A percentile compares a stretch with the other conserved stretches of the same genome.
Evolutionary conservation across 23 tunicate species (phyloP).

Genomic region (Diplosoma virens): DNA sequence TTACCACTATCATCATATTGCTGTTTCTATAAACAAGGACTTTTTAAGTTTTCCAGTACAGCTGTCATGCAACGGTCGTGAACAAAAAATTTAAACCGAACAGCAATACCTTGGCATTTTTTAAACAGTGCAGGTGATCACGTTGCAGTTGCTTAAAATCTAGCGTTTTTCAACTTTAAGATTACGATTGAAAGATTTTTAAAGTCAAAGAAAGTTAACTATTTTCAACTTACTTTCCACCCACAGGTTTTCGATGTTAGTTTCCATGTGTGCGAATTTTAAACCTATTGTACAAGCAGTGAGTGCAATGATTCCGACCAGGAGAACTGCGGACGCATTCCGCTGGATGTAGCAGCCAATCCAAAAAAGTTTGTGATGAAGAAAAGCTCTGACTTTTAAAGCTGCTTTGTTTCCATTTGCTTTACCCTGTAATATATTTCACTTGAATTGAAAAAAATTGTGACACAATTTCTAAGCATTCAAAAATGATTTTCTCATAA

Average conservation of each 20-base stretch:
- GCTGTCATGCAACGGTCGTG: no score
- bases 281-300: constrained; percentile 69
- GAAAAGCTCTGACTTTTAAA: constrained; percentile 53
- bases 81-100: no score
- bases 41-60: no score
- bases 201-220: no score
- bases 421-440: constrained; percentile 56
- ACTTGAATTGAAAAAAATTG: not conserved
- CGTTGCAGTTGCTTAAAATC: no score
- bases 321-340: constrained; percentile 51
- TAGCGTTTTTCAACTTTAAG: no score
- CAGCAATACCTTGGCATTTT: no score
- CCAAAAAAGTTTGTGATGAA: constrained; percentile 57
- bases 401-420: constrained; percentile 79
- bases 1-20: no score
- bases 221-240: constrained; percentile 77
- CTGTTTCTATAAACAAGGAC: no score
- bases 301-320: constrained; percentile 47
- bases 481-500: no score
- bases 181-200: no score
- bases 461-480: not conserved
- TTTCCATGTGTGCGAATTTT: constrained; percentile 61
- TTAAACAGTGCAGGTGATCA: no score
- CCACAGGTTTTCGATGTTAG: constrained; percentile 77
- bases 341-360: constrained; percentile 65